A percentile compares a stretch with the other conserved stretches of the same genome.
Evolutionary conservation across 2,113 vertebrate genomes (phyloP).

Genomic region (Nansenia antarctica): DNA sequence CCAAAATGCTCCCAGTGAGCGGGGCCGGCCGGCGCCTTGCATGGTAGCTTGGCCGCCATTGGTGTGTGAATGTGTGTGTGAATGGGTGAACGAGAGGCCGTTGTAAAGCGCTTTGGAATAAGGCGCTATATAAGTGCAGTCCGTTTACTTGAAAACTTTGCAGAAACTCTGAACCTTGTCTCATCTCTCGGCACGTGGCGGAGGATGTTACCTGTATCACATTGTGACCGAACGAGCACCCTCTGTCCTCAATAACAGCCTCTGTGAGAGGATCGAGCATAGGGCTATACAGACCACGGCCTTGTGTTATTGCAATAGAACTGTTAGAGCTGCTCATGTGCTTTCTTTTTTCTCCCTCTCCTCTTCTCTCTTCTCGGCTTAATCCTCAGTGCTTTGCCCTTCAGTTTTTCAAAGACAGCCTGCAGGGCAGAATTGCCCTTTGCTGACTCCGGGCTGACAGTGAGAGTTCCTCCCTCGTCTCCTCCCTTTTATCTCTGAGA

Average conservation of each 20-base stretch:
- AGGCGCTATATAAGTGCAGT: not conserved
- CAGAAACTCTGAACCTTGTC: conserved; percentile 30
- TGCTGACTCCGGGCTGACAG: conserved; percentile 74
- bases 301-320: conserved; percentile 61
- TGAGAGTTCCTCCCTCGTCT: conserved; percentile 70
- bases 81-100: no score
- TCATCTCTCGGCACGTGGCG: conserved; percentile 31
- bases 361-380: conserved; percentile 56
- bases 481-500: conserved; percentile 76
- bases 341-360: conserved; percentile 45
- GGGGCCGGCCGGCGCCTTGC: no score
- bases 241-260: conserved; percentile 38
- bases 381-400: conserved; percentile 73
- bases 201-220: conserved; percentile 29
- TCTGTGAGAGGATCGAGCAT: conserved; percentile 19
- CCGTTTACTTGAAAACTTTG: conserved; percentile 36
- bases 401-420: conserved; percentile 78
- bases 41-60: no score
- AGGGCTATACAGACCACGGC: conserved; percentile 32
- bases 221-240: conserved; percentile 54
- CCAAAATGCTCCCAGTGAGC: no score
- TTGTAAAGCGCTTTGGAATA: no score
- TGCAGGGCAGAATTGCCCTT: conserved; percentile 76
- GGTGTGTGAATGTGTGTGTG: no score
- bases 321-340: no score